Evolutionary conservation across 2,113 vertebrate species (phyloP), one percentile per base, ranked within the genome.

Genomic region (Podarcis raffonei): DNA sequence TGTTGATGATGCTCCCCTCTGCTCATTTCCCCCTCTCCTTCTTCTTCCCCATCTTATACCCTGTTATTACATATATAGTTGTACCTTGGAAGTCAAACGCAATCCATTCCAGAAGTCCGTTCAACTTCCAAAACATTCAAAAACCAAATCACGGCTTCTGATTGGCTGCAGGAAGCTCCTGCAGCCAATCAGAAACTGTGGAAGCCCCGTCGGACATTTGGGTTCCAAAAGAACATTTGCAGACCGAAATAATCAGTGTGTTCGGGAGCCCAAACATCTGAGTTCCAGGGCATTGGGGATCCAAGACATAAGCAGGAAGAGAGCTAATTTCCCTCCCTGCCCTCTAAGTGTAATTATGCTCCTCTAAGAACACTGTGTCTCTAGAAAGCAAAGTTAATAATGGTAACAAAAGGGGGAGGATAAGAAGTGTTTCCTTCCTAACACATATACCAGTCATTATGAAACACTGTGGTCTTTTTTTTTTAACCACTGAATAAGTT

Each of bases 351-450:
- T 53, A 72, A 72, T 79, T 53, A 79, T 57, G 18, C 7, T 39
- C 1, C 80, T 88, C 23, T 74, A 48, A 13, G 42, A 20, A 27
- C 27, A 57, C 5, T 30, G 25, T 66, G 32, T 53, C 39, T 82
- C 82, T 22, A 71, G 9, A 82, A 11, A 0, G 81, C 23, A 1
- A 6, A 84, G 83, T 82, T 88, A 25, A 84, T 71, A 23, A 12
- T 83, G 39, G 25, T 89, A 72, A 89, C 75, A 53, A 12, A 53
- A 42, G 85, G 87, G 27, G 32, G 16, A 92, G 30, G 2, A 90
- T 57, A 79, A 91, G 91, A 87, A 81, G 1, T 35, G 75, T 68
- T 77, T 16, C 57, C 11, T 89, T 90, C 69, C 9, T 68, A 88
- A 77, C 5, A 12, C 15, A 27, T 66, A 22, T 27, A n/a, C 68